These are phyloP conservation scores for Artibeus lituratus DNA, from an alignment of 2,797 vertebrate genomes.

Conservation along the genomic window DNA sequence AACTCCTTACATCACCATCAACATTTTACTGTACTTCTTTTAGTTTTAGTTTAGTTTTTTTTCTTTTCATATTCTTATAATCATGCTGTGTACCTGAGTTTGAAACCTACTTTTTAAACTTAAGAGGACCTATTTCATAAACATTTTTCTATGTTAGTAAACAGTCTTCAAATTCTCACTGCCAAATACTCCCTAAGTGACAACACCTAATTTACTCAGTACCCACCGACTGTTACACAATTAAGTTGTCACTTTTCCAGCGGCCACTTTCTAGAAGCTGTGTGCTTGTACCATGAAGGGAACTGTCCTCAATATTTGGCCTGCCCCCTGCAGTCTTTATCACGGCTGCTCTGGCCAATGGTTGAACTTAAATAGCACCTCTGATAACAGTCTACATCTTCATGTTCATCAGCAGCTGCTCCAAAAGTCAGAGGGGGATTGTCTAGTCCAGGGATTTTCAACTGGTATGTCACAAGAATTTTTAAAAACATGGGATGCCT, in stretches of 20 bases:
- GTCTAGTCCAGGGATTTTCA: not conserved
- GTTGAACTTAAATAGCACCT: not conserved
- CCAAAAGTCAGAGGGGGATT: not conserved
- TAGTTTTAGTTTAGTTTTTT: not conserved
- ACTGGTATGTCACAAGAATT: not conserved
- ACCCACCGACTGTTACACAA: not conserved
- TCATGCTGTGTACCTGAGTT: not conserved
- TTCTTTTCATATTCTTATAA: not conserved
- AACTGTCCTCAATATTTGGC: not conserved
- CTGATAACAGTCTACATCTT: not conserved
- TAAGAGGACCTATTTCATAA: not conserved
- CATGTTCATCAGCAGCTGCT: not conserved
- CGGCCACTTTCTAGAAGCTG: not conserved
- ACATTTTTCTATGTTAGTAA: not conserved
- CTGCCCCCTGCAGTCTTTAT: not conserved
- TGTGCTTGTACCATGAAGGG: not conserved
- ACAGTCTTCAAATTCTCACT: not conserved
- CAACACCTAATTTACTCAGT: not conserved
- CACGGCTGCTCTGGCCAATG: not conserved
- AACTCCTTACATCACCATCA: not conserved
- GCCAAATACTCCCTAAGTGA: not conserved
- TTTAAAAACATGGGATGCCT: not conserved
- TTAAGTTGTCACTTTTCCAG: not conserved
- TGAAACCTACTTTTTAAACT: conserved; percentile 8
- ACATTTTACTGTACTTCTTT: not conserved